These are phyloP conservation scores for Coptodon rendalli DNA, from an alignment of 2,113 vertebrate species.

Conservation along the genomic window DNA sequence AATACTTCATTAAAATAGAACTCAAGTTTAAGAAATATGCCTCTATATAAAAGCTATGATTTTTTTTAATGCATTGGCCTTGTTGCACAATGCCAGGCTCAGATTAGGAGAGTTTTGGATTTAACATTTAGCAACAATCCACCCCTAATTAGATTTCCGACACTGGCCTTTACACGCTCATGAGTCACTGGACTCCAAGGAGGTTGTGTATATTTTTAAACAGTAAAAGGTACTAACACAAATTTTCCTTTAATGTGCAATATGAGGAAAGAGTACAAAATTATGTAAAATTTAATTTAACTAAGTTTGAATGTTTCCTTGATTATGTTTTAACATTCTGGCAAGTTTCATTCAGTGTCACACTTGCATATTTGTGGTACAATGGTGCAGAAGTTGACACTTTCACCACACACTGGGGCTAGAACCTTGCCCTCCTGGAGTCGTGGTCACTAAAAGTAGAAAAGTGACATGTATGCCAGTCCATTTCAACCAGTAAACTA, in stretches of 20 bases:
- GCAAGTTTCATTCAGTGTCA: too few relatives aligned
- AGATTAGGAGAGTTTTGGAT: not conserved
- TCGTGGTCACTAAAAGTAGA: not conserved
- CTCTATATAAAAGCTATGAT: not conserved
- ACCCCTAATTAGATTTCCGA: not conserved
- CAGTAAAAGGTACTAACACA: not conserved
- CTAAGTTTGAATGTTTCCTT: not conserved
- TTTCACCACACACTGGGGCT: not conserved
- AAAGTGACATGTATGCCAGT: not conserved
- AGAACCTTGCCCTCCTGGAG: not conserved
- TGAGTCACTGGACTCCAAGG: accelerated
- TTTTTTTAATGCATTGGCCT: not conserved
- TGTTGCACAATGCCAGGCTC: not conserved
- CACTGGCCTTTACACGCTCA: not conserved
- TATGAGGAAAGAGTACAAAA: not conserved
- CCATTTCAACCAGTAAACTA: not conserved
- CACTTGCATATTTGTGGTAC: not conserved
- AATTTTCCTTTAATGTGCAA: not conserved
- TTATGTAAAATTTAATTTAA: not conserved
- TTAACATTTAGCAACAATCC: not conserved
- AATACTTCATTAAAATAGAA: not conserved
- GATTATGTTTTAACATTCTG: not conserved
- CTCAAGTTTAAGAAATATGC: not conserved
- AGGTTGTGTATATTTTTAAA: not conserved
- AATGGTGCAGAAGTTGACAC: not conserved